Evolutionary conservation across 2,113 vertebrate genomes (phyloP), one percentile per base, ranked within the genome.

Genomic region (Xyliphius kryptos): DNA sequence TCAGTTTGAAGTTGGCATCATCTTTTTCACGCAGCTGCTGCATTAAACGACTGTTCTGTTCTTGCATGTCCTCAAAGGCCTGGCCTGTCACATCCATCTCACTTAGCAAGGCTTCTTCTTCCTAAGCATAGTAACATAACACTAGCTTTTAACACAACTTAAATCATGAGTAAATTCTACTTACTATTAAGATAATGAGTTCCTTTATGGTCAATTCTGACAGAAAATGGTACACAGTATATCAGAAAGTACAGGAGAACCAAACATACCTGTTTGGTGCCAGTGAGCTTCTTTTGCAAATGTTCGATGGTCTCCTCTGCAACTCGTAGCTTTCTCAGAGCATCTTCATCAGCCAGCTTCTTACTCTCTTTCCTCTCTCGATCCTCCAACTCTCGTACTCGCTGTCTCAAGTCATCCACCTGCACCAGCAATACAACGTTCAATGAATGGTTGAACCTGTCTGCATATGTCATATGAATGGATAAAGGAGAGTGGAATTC

Each of bases 1-100:
- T 97, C 36, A 97, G 85, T 79, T 97, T 97, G 72, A 97, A 97
- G 77, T 97, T 95, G 77, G 93, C 93, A 0, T 97, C 93, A 0
- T 97, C 93, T 76, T 97, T 97, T 69, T 97, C 93, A 1, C 93
- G 74, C 12, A 97, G 69, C 80, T 97, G 93, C 81, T 92, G 93
- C 68, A 94, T 76, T 47, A 97, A 85, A 1, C 93, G 84, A 73
- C 92, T 94, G 36, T 97, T 97, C 78, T 97, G 93, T 74, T 97
- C 93, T 78, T 97, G 93, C 93, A 97, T 97, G 82, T 97, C 93
- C 65, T 97, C 93, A 17, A 97, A 97, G 21, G 93, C 93, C 77
- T 97, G 93, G 13, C 93, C 93, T 0, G 93, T n/a, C n/a, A n/a
- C n/a, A n/a, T n/a, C n/a, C n/a, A n/a, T n/a, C n/a, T n/a, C n/a